Base-by-base conservation (phyloP, 2,113 vertebrate species). In the Jaculus jaculus region DNA sequence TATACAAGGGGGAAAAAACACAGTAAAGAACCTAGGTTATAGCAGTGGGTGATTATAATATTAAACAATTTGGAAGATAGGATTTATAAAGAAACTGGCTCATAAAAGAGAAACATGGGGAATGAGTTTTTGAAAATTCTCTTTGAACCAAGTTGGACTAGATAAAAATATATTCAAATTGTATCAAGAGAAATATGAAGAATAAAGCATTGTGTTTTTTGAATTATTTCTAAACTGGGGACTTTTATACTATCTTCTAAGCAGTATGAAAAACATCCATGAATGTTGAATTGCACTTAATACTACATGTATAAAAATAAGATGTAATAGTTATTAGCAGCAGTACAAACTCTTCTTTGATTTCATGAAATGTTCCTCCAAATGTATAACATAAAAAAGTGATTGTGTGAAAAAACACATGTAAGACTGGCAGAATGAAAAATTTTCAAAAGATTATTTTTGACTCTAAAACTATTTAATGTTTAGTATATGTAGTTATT, bases 121-220 rank as follows among this genome's bases (percentile, higher is more conserved):
- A 92, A 75, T 83, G 34, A 83, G 32, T 58, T 93, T 78, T 71
- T 84, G 47, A 72, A 95, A 92, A 84, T 86, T 92, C 12, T 77
- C 26, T 92, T 80, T 92, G 72, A 89, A 65, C 15, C 28, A 37
- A 90, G 89, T 60, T 12, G 73, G 32, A 90, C 71, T 60, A 89
- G 68, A 65, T 81, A 89, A 92, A 94, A 90, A 24, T 74, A 8
- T 63, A 82, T n/a, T 92, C 74, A 73, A 91, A 47, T 54, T 92
- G 21, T 78, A 77, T 13, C 7, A 63, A 77, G 24, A 65, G 42
- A 69, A 94, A 94, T 12, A 2, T 74, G 80, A 96, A 93, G 58
- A 24, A 85, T 71, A 84, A 94, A 83, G 34, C 84, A 87, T 54
- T 93, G 18, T 90, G 26, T 51, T 24, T 87, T 10, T 81, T 81